Evolutionary conservation across 2,113 vertebrate species (phyloP).

Genomic region (Lepus europaeus): DNA sequence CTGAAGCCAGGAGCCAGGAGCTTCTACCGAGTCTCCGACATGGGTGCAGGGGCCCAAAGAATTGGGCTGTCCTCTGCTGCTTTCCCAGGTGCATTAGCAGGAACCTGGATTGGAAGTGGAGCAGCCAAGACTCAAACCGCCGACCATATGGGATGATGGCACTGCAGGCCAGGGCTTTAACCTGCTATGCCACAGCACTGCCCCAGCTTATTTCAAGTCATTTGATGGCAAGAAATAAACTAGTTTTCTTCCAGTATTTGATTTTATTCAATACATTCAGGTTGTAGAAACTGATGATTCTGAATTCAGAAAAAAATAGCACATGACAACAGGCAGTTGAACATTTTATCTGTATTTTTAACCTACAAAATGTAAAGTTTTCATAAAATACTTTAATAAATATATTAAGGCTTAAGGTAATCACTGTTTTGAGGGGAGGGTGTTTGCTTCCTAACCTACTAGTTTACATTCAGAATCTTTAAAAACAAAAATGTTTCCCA

Average conservation of each 20-base stretch:
- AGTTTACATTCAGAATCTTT: conserved; percentile 41
- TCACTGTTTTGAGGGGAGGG: not conserved
- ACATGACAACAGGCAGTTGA: not conserved
- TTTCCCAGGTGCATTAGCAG: too few relatives aligned
- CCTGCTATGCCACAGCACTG: too few relatives aligned
- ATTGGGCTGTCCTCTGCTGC: too few relatives aligned
- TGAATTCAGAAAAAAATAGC: not conserved
- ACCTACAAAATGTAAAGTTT: not conserved
- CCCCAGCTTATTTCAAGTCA: not conserved
- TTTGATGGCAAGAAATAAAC: not conserved
- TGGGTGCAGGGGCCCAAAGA: too few relatives aligned
- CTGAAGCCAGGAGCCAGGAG: too few relatives aligned
- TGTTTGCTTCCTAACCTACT: not conserved
- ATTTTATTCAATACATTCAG: not conserved
- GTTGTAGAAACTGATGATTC: not conserved
- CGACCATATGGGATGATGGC: too few relatives aligned
- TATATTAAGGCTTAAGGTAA: conserved; percentile 75
- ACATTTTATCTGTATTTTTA: conserved; percentile 12
- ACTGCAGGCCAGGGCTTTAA: too few relatives aligned
- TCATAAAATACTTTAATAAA: conserved; percentile 71
- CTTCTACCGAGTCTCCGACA: too few relatives aligned
- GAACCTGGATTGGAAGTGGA: too few relatives aligned
- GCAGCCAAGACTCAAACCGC: too few relatives aligned
- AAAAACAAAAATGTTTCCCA: conserved; percentile 21
- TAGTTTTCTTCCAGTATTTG: not conserved